Evolutionary conservation across 2,888 invertebrate species (phyloP).

Genomic region (Mimachlamys varia): DNA sequence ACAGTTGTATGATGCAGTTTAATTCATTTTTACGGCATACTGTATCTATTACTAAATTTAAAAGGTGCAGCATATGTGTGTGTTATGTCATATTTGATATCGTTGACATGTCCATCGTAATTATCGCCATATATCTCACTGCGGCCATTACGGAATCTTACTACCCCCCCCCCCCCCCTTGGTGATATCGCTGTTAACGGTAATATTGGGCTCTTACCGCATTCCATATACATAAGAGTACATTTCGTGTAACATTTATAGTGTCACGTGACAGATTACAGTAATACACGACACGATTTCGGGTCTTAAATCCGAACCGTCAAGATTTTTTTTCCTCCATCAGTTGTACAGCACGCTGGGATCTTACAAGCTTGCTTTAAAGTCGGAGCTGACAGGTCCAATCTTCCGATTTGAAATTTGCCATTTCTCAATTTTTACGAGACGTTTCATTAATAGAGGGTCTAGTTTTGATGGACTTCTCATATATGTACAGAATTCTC

Average conservation of each 20-base stretch:
- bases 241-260: not conserved
- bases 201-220: too few relatives aligned
- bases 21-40: too few relatives aligned
- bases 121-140: too few relatives aligned
- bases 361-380: not conserved
- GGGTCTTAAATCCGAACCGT: not conserved
- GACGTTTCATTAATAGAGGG: conserved; percentile 25
- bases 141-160: too few relatives aligned
- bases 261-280: not conserved
- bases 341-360: not conserved
- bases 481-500: not conserved
- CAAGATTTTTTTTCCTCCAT: not conserved
- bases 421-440: conserved; percentile 5
- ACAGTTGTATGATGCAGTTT: too few relatives aligned
- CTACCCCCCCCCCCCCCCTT: too few relatives aligned
- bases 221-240: not conserved
- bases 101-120: too few relatives aligned
- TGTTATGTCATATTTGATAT: too few relatives aligned
- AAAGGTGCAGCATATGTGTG: too few relatives aligned
- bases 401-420: not conserved
- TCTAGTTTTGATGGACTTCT: not conserved
- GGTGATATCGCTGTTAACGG: too few relatives aligned
- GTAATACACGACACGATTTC: not conserved
- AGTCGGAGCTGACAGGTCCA: not conserved
- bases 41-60: too few relatives aligned